Evolutionary conservation across 2,797 vertebrate species (phyloP).

Genomic region (Agapornis canus): DNA sequence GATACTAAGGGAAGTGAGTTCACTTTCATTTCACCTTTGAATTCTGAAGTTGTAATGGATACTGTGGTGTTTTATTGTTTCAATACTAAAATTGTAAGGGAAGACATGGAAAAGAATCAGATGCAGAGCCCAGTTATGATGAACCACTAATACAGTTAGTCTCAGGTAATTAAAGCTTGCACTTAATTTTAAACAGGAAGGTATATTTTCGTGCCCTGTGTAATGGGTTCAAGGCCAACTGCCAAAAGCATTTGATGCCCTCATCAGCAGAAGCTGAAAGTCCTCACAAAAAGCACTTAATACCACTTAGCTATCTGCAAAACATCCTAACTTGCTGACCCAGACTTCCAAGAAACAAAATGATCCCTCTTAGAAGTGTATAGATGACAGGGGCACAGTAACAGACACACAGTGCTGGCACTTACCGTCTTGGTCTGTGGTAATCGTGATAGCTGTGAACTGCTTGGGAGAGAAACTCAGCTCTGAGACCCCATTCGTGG

Average conservation of each 20-base stretch:
- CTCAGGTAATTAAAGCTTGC: neutral
- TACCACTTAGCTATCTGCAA: neutral
- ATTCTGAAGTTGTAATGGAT: neutral
- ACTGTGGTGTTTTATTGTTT: neutral
- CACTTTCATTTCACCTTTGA: neutral
- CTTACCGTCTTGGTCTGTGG: slow-evolving; percentile 94
- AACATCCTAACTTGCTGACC: neutral
- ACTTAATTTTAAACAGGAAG: neutral
- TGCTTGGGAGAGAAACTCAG: slow-evolving; percentile 90
- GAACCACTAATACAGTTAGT: neutral
- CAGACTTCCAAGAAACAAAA: neutral
- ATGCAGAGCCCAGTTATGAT: neutral
- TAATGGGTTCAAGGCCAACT: neutral
- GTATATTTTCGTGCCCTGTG: neutral
- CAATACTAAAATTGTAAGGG: neutral
- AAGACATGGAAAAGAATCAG: neutral
- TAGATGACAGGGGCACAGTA: neutral
- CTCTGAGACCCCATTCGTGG: slow-evolving; percentile 93
- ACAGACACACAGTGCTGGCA: neutral
- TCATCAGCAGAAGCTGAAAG: neutral
- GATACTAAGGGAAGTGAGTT: neutral
- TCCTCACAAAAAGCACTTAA: neutral
- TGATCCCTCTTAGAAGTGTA: rapidly evolving
- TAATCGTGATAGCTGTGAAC: slow-evolving; percentile 89
- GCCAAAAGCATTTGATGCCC: neutral